phyloP scores from a whole-genome alignment of 2,113 vertebrate species.

The Struthidea cinerea region DNA sequence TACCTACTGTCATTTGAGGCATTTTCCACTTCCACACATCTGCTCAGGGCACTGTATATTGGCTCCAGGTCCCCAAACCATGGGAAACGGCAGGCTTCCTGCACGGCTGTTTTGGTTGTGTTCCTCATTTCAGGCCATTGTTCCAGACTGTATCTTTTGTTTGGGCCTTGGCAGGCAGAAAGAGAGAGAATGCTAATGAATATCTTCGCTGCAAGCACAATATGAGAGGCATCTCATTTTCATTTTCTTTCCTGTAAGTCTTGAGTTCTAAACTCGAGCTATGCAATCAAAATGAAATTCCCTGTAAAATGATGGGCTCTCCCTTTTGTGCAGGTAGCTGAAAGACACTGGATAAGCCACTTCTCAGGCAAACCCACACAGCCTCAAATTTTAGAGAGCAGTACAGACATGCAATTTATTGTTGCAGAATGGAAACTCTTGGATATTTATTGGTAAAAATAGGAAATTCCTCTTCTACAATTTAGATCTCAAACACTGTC shows the following conservation, averaged over 20 bases:
- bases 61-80: background rate
- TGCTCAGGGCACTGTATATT: background rate
- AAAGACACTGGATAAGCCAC: background rate
- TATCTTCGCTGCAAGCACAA: background rate
- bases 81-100: background rate
- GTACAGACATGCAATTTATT: background rate
- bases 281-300: background rate
- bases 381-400: background rate
- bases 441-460: background rate
- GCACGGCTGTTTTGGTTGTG: background rate
- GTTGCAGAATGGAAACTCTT: background rate
- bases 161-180: constrained; percentile 55
- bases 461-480: background rate
- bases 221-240: constrained; percentile 41
- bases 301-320: background rate
- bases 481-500: background rate
- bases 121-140: constrained; percentile 54
- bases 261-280: constrained; percentile 32
- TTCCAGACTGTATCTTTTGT: constrained; percentile 55
- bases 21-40: background rate
- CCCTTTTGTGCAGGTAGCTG: background rate
- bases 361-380: background rate
- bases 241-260: constrained; percentile 1
- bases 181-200: constrained; percentile 48
- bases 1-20: background rate